A percentile compares a stretch with the other conserved stretches of the same genome.
These are phyloP conservation scores for Athalia circularis DNA, from an alignment of 2,888 invertebrate species.

Conservation along the genomic window DNA sequence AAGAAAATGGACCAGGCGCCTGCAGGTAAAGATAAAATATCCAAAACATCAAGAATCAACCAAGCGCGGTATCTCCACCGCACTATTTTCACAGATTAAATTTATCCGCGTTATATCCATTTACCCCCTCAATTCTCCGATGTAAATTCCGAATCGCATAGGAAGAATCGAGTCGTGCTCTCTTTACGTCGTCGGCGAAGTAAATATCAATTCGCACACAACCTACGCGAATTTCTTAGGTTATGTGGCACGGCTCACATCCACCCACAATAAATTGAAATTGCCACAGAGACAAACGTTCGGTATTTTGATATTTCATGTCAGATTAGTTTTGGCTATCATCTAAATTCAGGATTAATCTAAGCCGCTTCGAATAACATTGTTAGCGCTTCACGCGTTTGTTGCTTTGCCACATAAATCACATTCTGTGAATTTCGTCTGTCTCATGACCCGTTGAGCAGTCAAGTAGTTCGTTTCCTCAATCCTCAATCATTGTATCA, in stretches of 20 bases:
- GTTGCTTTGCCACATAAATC: neutral
- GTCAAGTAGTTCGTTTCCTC: too few species aligned
- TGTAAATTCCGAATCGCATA: slow-evolving; percentile 40
- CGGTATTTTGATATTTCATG: neutral
- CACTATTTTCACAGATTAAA: slow-evolving; percentile 47
- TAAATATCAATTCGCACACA: neutral
- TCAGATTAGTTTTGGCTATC: neutral
- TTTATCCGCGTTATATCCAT: slow-evolving; percentile 40
- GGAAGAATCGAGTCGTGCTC: neutral
- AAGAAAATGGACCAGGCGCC: slow-evolving; percentile 70
- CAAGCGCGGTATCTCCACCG: slow-evolving; percentile 55
- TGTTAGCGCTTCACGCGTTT: neutral
- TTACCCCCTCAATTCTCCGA: slow-evolving; percentile 36
- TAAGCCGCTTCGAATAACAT: neutral
- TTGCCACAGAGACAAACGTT: neutral
- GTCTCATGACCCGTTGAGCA: too few species aligned
- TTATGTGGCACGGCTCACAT: slow-evolving; percentile 21
- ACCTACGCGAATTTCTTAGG: neutral
- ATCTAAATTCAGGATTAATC: neutral
- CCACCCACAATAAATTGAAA: slow-evolving; percentile 18
- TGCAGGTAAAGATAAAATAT: slow-evolving; percentile 62
- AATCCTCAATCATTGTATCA: too few species aligned
- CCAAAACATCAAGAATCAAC: slow-evolving; percentile 45
- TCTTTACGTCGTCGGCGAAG: neutral
- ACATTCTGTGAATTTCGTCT: too few species aligned